Evolutionary conservation across 2,888 invertebrate species (phyloP).

Genomic region (Cerastoderma edule): DNA sequence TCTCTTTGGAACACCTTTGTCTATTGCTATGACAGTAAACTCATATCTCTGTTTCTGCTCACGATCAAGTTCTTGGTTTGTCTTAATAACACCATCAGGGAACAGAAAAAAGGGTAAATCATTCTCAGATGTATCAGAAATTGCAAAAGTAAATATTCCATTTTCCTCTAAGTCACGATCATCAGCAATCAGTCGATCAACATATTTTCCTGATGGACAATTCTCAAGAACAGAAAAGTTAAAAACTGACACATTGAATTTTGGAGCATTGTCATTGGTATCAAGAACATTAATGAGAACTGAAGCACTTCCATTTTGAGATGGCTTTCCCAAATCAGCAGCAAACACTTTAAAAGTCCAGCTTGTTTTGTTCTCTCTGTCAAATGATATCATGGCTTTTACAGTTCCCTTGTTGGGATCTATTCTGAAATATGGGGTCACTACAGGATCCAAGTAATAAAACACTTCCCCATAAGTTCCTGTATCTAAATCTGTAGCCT

Average conservation of each 20-base stretch:
- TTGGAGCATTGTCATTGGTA: constrained; percentile 74
- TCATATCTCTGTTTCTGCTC: constrained; percentile 57
- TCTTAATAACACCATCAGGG: constrained; percentile 65
- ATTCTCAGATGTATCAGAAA: constrained; percentile 67
- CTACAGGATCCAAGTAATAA: constrained; percentile 85
- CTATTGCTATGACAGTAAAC: constrained; percentile 62
- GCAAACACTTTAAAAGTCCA: constrained; percentile 73
- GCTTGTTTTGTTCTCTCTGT: constrained; percentile 55
- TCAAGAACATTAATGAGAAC: constrained; percentile 70
- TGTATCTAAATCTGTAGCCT: constrained; percentile 89
- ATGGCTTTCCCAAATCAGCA: constrained; percentile 68
- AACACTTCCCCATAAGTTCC: constrained; percentile 70
- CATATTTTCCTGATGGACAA: constrained; percentile 56
- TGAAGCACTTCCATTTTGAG: constrained; percentile 66
- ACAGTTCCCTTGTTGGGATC: constrained; percentile 66
- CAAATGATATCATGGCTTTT: constrained; percentile 65
- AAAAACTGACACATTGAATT: constrained; percentile 67
- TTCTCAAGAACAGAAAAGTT: constrained; percentile 71
- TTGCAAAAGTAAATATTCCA: constrained; percentile 55
- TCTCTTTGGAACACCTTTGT: constrained; percentile 60
- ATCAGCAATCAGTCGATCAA: constrained; percentile 69
- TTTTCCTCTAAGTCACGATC: constrained; percentile 73
- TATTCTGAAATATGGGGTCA: constrained; percentile 84
- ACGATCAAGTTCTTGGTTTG: constrained; percentile 58
- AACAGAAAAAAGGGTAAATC: constrained; percentile 61